These are phyloP conservation scores for Siderastrea radians DNA, from an alignment of 92 coral and sea anemone genomes.

Conservation along the genomic window DNA sequence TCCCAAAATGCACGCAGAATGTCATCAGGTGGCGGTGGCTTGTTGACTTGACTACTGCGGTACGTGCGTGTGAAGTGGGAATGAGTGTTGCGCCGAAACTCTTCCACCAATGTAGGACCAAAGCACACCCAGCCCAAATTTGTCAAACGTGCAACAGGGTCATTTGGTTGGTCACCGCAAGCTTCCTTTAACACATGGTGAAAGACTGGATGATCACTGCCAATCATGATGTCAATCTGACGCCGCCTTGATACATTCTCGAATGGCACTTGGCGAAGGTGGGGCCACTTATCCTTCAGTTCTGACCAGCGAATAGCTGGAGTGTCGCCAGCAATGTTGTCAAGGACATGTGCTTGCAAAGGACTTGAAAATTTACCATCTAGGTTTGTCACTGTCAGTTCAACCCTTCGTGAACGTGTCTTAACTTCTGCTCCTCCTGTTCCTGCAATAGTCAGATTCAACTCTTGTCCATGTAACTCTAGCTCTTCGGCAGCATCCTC, in stretches of 20 bases:
- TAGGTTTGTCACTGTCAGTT: constrained; percentile 20
- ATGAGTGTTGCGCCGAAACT: constrained; percentile 33
- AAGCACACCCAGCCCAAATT: constrained; percentile 69
- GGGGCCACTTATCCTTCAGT: constrained; percentile 64
- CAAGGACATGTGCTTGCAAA: constrained; percentile 44
- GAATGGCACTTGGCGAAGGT: constrained; percentile 44
- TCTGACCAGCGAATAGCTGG: constrained; percentile 69
- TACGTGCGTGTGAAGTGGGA: constrained; percentile 57
- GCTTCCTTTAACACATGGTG: constrained; percentile 40
- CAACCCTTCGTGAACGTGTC: constrained; percentile 42
- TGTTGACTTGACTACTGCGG: constrained; percentile 23
- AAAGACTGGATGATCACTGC: constrained; percentile 67
- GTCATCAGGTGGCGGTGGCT: constrained; percentile 33
- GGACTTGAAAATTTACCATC: constrained; percentile 29
- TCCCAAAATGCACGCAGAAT: constrained; percentile 60
- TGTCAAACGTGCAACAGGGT: constrained; percentile 58
- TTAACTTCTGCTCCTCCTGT: constrained; percentile 38
- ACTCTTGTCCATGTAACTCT: constrained; percentile 32
- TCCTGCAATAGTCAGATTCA: constrained; percentile 29
- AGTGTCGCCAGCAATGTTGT: constrained; percentile 61
- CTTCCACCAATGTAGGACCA: constrained; percentile 52
- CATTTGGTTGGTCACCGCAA: constrained; percentile 8
- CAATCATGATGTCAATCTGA: constrained; percentile 57
- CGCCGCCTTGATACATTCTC: constrained; percentile 48
- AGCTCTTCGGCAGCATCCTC: constrained; percentile 55